phyloP scores from a whole-genome alignment of 1,140 invertebrate genomes.

The Polypedilum pembai region DNA sequence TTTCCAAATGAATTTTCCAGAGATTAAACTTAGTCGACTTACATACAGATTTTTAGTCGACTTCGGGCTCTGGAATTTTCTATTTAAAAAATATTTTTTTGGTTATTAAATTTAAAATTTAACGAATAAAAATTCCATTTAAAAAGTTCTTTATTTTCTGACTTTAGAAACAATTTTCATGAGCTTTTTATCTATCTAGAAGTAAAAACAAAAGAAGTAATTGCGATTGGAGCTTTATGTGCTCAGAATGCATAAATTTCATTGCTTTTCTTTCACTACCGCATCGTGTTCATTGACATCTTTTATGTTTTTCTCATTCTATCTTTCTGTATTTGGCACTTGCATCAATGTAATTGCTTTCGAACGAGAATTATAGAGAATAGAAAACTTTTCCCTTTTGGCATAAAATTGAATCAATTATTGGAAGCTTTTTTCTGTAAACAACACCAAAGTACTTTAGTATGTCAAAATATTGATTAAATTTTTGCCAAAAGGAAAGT shows the following conservation, averaged over 20 bases:
- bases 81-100: too few species aligned
- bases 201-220: not conserved
- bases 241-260: not conserved
- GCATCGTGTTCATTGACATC: not conserved
- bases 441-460: not conserved
- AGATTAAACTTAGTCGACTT: too few species aligned
- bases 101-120: too few species aligned
- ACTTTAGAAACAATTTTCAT: too few species aligned
- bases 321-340: not conserved
- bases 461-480: constrained; percentile 7
- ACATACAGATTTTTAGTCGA: too few species aligned
- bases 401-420: constrained; percentile 13
- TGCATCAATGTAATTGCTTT: not conserved
- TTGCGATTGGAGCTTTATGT: not conserved
- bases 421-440: not conserved
- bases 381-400: not conserved
- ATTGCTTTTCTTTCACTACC: not conserved
- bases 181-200: too few species aligned
- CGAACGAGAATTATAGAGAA: not conserved
- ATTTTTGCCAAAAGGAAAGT: not conserved
- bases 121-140: too few species aligned
- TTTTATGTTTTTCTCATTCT: too few species aligned
- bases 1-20: too few species aligned
- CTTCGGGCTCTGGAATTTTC: too few species aligned
- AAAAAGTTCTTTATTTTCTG: too few species aligned